Evolutionary conservation across 2,888 invertebrate species (phyloP).

Genomic region (Sthenelais limicola): DNA sequence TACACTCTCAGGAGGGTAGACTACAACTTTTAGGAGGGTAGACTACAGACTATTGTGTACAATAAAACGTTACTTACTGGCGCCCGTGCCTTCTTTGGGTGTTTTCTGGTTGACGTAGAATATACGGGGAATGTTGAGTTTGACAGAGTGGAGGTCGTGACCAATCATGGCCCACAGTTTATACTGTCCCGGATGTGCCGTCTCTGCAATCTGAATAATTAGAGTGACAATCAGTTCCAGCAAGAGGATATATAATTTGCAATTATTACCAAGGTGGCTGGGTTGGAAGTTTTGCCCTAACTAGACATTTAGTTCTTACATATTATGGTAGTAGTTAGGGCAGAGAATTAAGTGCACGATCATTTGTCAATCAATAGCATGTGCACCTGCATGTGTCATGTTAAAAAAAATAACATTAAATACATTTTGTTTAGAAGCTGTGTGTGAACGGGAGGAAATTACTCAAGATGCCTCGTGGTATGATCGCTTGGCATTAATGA

Average conservation of each 20-base stretch:
- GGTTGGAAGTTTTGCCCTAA: too few species aligned
- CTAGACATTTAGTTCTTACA: too few species aligned
- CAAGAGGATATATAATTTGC: neutral
- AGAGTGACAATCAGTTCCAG: conserved; percentile 32
- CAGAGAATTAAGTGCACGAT: too few species aligned
- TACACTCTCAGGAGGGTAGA: neutral
- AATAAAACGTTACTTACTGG: conserved; percentile 57
- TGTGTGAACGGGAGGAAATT: too few species aligned
- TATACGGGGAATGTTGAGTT: conserved; percentile 79
- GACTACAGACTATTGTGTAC: neutral
- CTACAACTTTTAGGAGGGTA: neutral
- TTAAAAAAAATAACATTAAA: too few species aligned
- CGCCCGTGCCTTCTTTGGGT: conserved; percentile 76
- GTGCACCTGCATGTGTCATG: too few species aligned
- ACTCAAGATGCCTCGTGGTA: too few species aligned
- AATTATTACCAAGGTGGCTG: too few species aligned
- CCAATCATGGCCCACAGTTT: conserved; percentile 92
- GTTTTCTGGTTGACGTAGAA: conserved; percentile 95
- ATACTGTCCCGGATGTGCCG: conserved; percentile 78
- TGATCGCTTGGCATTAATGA: too few species aligned
- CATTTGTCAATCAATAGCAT: too few species aligned
- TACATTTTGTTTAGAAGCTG: too few species aligned
- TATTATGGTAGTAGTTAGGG: too few species aligned
- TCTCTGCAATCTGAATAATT: conserved; percentile 79
- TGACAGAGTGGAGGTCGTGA: conserved; percentile 72